Conservation (phyloP, 2,797 vertebrate species). For the Syngnathus rostellatus region DNA sequence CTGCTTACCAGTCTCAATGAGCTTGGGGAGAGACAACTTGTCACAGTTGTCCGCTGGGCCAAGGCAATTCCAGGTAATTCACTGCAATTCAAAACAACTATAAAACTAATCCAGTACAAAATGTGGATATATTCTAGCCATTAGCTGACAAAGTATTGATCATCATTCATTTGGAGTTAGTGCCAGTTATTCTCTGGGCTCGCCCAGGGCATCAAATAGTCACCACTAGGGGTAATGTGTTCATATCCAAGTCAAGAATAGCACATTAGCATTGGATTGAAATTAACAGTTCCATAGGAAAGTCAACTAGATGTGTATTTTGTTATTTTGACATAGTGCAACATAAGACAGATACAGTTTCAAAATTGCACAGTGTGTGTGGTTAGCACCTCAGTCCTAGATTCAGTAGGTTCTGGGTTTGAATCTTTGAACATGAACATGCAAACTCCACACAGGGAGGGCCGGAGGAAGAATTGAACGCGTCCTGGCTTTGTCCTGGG, state of each 20-base stretch:
- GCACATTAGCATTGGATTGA: background rate
- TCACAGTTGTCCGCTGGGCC: constrained; percentile 90
- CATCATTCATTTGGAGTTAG: background rate
- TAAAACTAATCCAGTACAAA: background rate
- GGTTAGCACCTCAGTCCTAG: background rate
- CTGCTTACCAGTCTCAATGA: constrained; percentile 88
- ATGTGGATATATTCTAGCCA: background rate
- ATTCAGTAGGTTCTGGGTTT: background rate
- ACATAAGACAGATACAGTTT: background rate
- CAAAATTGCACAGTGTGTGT: background rate
- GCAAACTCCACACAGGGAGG: too few relatives aligned
- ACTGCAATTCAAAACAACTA: background rate
- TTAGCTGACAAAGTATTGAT: background rate
- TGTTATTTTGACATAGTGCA: background rate
- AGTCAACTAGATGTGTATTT: background rate
- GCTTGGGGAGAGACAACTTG: constrained; percentile 86
- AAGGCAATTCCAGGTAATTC: constrained; percentile 87
- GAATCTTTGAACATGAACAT: background rate
- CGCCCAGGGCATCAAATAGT: constrained; percentile 14
- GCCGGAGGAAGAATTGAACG: too few relatives aligned
- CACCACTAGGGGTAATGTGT: constrained; percentile 54
- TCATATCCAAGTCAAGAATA: constrained; percentile 16
- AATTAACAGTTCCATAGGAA: background rate
- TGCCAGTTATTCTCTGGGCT: background rate
- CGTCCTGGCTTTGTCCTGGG: too few relatives aligned